Conservation (phyloP, 2,113 vertebrate species). For the Zapornia atra region DNA sequence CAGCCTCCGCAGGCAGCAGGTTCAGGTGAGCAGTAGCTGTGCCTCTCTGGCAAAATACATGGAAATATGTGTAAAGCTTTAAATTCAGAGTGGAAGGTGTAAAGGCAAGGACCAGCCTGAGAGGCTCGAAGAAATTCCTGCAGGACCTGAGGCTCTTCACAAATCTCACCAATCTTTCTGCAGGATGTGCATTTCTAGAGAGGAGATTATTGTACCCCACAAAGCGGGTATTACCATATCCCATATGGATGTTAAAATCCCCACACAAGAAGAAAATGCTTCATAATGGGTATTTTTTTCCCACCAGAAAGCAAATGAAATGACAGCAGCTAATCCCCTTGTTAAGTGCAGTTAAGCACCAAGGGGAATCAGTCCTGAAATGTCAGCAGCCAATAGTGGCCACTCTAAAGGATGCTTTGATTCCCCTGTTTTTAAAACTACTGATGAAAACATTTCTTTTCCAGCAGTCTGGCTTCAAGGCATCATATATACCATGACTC, state of each 20-base stretch:
- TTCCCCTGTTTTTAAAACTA: neutral
- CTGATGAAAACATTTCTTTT: neutral
- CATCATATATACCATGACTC: accelerated
- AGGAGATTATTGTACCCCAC: accelerated
- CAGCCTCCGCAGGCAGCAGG: neutral
- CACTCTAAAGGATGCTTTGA: neutral
- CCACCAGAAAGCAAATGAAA: neutral
- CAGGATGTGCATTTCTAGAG: neutral
- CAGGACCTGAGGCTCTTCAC: neutral
- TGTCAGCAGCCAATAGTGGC: accelerated
- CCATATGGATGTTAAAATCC: accelerated
- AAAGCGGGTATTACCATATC: accelerated
- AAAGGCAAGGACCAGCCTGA: neutral
- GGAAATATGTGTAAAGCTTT: neutral
- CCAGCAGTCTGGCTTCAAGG: neutral
- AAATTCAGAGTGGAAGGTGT: neutral
- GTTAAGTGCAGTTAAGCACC: neutral
- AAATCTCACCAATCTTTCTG: neutral
- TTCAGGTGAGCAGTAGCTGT: neutral
- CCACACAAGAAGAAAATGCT: neutral
- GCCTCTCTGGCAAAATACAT: neutral
- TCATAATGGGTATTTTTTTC: accelerated
- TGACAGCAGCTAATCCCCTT: neutral
- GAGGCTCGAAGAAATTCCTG: neutral
- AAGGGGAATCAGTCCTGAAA: neutral